A percentile compares a stretch with the other conserved stretches of the same genome.
These are phyloP conservation scores for Drosophila quadrilineata DNA, from an alignment of 1,140 invertebrate genomes.

Conservation along the genomic window DNA sequence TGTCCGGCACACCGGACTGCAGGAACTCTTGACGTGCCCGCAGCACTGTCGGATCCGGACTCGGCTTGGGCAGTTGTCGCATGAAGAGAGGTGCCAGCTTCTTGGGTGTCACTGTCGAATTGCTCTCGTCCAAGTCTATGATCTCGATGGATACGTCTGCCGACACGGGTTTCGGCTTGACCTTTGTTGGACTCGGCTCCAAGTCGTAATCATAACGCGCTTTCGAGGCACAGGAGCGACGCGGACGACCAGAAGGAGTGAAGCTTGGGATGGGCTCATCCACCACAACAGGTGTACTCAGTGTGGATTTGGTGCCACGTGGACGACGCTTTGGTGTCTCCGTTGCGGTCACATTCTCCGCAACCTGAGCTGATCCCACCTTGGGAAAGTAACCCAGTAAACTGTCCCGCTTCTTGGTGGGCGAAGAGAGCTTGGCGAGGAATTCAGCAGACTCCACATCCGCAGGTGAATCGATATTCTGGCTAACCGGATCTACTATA, in stretches of 20 bases:
- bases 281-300: background rate
- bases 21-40: constrained; percentile 85
- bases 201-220: constrained; percentile 73
- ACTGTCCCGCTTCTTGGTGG: constrained; percentile 83
- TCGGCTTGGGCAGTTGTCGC: constrained; percentile 82
- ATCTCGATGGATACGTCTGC: constrained; percentile 38
- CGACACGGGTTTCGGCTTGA: background rate
- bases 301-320: constrained; percentile 12
- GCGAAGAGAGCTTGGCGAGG: constrained; percentile 81
- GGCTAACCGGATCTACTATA: background rate
- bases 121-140: constrained; percentile 63
- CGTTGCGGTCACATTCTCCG: constrained; percentile 22
- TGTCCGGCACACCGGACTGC: constrained; percentile 84
- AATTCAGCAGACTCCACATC: constrained; percentile 57
- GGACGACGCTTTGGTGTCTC: constrained; percentile 53
- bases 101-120: constrained; percentile 48
- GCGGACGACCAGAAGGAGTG: constrained; percentile 59
- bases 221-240: constrained; percentile 66
- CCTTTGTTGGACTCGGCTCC: constrained; percentile 61
- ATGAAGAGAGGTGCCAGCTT: constrained; percentile 85
- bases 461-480: background rate
- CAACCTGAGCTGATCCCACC: constrained; percentile 60
- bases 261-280: background rate
- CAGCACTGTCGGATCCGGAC: constrained; percentile 81
- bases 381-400: constrained; percentile 83